Evolutionary conservation across 2,888 invertebrate species (phyloP), one percentile per base, ranked within the genome.

Genomic region (Agrochola lychnidis): DNA sequence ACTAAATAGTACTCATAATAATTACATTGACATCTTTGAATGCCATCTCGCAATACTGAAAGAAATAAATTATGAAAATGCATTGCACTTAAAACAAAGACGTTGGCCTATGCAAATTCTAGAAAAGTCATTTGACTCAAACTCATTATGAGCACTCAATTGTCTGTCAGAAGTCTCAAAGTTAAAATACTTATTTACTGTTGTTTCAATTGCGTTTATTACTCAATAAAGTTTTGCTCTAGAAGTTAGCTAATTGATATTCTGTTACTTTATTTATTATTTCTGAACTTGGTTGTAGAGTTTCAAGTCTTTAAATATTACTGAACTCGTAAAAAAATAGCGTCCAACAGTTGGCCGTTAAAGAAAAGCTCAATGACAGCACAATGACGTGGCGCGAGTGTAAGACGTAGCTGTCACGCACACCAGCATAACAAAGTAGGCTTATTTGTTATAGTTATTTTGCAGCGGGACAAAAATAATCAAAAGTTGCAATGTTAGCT

Each of bases 111-210:
- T 74, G 71, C 73, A 88, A 83, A 86, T 82, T 80, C 64, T 70
- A 80, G 74, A 70, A 79, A 85, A 88, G 78, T 82, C 73, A 86
- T 87, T 89, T 79, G 70, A 79, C 76, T 81, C 53, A 16, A 73
- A 74, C 75, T 84, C 82, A 87, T 87, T 87, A 85, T 40, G 73
- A 73, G 68, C 66, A 69, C 76, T 84, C 74, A 72, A 82, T 73
- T 82, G 80, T 76, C 61, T 70, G 80, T 69, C 62, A 66, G 56
- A 53, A 14, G 48, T 66, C 40, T 76, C 59, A 19, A 56, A 71
- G 61, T 64, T 57, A 45, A 63, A 80, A 69, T 61, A 51, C 14
- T 81, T 81, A 74, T 80, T 81, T 42, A 42, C 40, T 72, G n/a
- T 59, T 78, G 62, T 72, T 71, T 71, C 71, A 73, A 62, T 73